phyloP scores from a whole-genome alignment of 2,888 invertebrate species.

The Drosophila yooni region DNA sequence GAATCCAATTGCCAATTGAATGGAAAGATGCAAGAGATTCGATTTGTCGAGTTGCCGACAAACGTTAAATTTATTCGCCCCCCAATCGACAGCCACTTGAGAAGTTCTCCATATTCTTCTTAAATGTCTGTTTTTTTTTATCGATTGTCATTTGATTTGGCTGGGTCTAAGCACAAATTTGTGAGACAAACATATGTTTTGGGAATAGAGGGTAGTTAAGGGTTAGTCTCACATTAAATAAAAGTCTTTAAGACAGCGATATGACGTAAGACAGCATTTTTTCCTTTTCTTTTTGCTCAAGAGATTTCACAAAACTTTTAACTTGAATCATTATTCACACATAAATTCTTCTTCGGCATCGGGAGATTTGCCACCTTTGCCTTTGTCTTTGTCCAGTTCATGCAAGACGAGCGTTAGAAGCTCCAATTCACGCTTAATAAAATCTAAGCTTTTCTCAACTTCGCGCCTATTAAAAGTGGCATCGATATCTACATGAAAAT shows the following conservation, averaged over 20 bases:
- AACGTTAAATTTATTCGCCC: slow-evolving; percentile 59
- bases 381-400: slow-evolving; percentile 36
- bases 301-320: background rate
- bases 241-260: background rate
- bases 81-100: slow-evolving; percentile 56
- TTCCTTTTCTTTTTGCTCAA: slow-evolving; percentile 20
- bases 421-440: slow-evolving; percentile 51
- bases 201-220: slow-evolving; percentile 27
- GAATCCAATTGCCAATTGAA: slow-evolving; percentile 78
- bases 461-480: slow-evolving; percentile 28
- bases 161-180: slow-evolving; percentile 47
- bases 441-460: slow-evolving; percentile 49
- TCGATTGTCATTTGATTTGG: slow-evolving; percentile 69
- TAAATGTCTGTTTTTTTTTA: slow-evolving; percentile 43
- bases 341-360: background rate
- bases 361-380: slow-evolving; percentile 39
- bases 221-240: slow-evolving; percentile 45
- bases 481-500: slow-evolving; percentile 24
- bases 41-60: slow-evolving; percentile 57
- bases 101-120: slow-evolving; percentile 46
- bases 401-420: slow-evolving; percentile 37
- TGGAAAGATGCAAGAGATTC: slow-evolving; percentile 73
- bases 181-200: slow-evolving; percentile 54
- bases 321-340: background rate
- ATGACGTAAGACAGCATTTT: slow-evolving; percentile 3